Conservation (phyloP, 64 coral and sea anemone species). For the Orbicella faveolata region DNA sequence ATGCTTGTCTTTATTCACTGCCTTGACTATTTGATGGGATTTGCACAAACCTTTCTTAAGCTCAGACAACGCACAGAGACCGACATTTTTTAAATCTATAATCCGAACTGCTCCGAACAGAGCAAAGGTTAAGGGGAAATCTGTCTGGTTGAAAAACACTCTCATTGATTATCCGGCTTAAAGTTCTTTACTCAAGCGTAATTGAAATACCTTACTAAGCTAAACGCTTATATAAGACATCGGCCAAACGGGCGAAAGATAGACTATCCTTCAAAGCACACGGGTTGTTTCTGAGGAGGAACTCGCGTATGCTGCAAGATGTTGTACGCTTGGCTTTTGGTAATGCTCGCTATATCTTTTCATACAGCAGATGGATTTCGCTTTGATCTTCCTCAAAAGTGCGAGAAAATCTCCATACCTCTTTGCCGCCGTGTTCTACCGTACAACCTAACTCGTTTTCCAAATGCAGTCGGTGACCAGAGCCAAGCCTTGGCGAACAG, state of each 20-base stretch:
- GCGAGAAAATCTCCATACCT: not conserved
- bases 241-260: not conserved
- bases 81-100: conserved; percentile 19
- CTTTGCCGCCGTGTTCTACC: not conserved
- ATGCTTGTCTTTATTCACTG: not conserved
- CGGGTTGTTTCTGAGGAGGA: not conserved
- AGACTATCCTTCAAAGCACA: not conserved
- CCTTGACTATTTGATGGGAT: not conserved
- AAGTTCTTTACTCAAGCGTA: not conserved
- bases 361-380: not conserved
- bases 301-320: not conserved
- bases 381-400: not conserved
- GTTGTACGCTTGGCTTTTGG: not conserved
- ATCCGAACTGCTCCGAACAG: conserved; percentile 1
- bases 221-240: not conserved
- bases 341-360: not conserved
- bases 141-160: conserved; percentile 12
- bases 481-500: not conserved
- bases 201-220: not conserved
- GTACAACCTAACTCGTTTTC: conserved; percentile 21
- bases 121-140: conserved; percentile 36
- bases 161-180: conserved; percentile 31
- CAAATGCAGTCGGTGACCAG: not conserved
- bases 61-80: not conserved
- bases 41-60: not conserved